Evolutionary conservation across 2,888 invertebrate species (phyloP), one percentile per base, ranked within the genome.

Genomic region (Synanthedon vespiformis): DNA sequence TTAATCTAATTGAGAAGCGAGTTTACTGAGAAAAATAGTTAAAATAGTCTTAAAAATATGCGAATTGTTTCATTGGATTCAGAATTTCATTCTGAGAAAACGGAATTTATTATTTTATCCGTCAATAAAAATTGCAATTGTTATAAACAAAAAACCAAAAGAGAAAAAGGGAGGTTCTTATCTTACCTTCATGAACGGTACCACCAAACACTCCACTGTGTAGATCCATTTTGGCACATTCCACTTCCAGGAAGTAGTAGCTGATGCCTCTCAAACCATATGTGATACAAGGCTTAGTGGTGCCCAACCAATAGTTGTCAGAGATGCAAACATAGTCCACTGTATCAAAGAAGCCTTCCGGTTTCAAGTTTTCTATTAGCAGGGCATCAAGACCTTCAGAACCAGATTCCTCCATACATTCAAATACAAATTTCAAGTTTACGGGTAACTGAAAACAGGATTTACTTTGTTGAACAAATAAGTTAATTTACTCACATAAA

Each of bases 241-340:
- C 92, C 10, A 99, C 90, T 80, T 97, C 95, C 47, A 97, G 70
- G 65, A 91, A 91, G 77, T 96, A 99, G 79, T 98, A 98, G 71
- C 95, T 95, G 55, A 97, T 90, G 13, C 99, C 99, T 60, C 98
- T 90, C 11, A 99, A 89, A 4, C 99, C 99, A 79, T 99, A 99
- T 0, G 98, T 98, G 56, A 99, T 91, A 74, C 99, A 99, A 0
- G 99, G 99, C 71, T 96, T 97, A n/a, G 92, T 93, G 57, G 94
- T 97, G 1, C 99, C 98, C 55, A 99, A 84, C 99, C 99, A 99
- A 76, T 99, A 99, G 83, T 98, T 99, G 77, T 99, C 99, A 18
- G 98, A 98, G 71, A 99, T 98, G 77, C 98, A 98, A 13, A 98
- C 96, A 83, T 92, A 98, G 78, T 99, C 98, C 0, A 96, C 93